Evolutionary conservation across 2,113 vertebrate genomes (phyloP), one percentile per base, ranked within the genome.

Genomic region (Pionites leucogaster): DNA sequence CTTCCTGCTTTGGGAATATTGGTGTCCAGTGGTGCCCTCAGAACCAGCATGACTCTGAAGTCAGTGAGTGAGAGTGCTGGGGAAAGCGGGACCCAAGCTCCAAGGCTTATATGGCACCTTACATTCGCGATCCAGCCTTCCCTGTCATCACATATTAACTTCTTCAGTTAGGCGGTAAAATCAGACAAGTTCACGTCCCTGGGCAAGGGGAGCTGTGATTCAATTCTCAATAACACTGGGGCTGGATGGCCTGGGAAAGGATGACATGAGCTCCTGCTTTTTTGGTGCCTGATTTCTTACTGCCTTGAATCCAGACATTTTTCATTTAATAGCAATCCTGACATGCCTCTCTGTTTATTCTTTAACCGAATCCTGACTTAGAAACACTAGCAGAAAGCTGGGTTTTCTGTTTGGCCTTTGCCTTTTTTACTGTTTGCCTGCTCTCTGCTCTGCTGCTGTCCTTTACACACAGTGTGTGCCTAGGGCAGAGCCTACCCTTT

Each of bases 1-100:
- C 46, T 19, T 50, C 31, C 29, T 63, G 20, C 57, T 68, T 20
- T 27, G 33, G 20, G 17, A 6, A 25, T 35, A 44, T 4, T 19
- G 39, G 53, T 49, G 35, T 17, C 22, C 53, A 5, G 31, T 11
- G 22, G 11, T 28, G 41, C 22, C 13, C 23, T 0, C 1, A 35
- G 8, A 60, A 0, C 53, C 23, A 1, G 14, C 4, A 6, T 20
- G 57, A 15, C 0, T 0, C 4, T 57, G 52, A 17, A 12, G 1
- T 31, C n/a, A 9, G 3, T 5, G 57, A 17, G 33, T 3, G 27
- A 67, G 17, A 47, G 33, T 8, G 10, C 37, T 59, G 29, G n/a
- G 18, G 23, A 22, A 5, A 11, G 22, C 3, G 46, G 63, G 15
- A 17, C 19, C 1, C 0, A 6, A 55, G 9, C 22, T 11, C 11